Percentiles rank a stretch among this genome's conserved stretches.
Conservation (phyloP, 2,113 vertebrate genomes). For the Pan troglodytes region NHGRI_mPanTro3-v2.1_pri NC_072407.2:29554001-29554500, state of each 20-base stretch:
- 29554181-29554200: not conserved
- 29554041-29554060: not conserved
- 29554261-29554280: not conserved
- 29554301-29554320: not conserved
- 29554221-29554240: not conserved
- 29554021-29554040: not conserved
- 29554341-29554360: not conserved
- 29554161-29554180: conserved; percentile 4
- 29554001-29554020: not conserved
- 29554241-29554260: not conserved
- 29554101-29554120: not conserved
- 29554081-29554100: not conserved
- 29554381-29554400: not conserved
- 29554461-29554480: too few relatives aligned
- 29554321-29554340: not conserved
- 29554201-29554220: not conserved
- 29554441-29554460: not conserved
- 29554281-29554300: not conserved
- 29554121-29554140: not conserved
- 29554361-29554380: not conserved
- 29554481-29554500: not conserved
- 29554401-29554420: not conserved
- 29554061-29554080: not conserved
- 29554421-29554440: not conserved
- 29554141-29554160: not conserved